Evolutionary conservation across 2,888 invertebrate genomes (phyloP).

Genomic region (Drosophila aldrichi): DNA sequence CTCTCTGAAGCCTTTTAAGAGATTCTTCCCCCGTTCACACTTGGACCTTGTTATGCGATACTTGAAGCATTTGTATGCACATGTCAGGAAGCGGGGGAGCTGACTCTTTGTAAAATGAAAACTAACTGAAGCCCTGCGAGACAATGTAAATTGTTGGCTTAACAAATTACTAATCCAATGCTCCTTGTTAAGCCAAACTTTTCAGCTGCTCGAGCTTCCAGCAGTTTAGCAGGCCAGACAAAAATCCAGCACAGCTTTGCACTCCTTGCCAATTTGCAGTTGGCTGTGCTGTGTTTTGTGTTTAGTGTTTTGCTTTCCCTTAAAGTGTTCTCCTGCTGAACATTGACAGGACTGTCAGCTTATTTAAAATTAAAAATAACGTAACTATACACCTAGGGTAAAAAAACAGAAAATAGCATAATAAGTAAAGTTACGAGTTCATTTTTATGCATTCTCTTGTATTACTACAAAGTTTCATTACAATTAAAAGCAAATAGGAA

Average conservation of each 20-base stretch:
- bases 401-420: background rate
- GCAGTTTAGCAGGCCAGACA: background rate
- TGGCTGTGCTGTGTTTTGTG: background rate
- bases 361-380: background rate
- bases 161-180: conserved; percentile 79
- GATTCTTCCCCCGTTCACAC: conserved; percentile 5
- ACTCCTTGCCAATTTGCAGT: background rate
- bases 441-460: conserved; percentile 4
- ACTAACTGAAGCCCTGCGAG: conserved; percentile 62
- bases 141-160: conserved; percentile 76
- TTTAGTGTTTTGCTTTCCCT: background rate
- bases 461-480: conserved; percentile 1
- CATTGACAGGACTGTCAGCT: conserved; percentile 2
- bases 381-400: conserved; percentile 2
- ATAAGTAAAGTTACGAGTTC: conserved; percentile 8
- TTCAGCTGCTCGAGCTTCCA: conserved; percentile 9
- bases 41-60: conserved; percentile 51
- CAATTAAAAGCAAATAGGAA: conserved; percentile 1
- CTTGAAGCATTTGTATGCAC: conserved; percentile 33
- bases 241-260: background rate
- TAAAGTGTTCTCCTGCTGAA: background rate
- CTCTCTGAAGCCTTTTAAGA: conserved; percentile 56
- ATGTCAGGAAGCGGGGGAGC: background rate
- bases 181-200: conserved; percentile 30
- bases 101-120: conserved; percentile 41